Evolutionary conservation across 37 sponge, comb jelly and placozoan genomes (phyloP).

Genomic region (Mnemiopsis leidyi): DNA sequence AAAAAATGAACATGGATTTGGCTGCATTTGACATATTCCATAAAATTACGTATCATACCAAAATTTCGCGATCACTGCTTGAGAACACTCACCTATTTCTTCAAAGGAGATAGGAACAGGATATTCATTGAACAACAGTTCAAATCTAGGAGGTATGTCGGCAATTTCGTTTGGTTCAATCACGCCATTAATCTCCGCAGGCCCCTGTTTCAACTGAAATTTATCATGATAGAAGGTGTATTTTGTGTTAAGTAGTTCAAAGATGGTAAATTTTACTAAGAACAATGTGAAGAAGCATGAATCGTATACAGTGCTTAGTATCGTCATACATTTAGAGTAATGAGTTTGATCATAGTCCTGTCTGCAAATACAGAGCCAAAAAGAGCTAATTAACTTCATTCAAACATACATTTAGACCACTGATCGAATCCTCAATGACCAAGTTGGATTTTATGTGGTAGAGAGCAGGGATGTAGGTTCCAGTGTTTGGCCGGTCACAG

Average conservation of each 20-base stretch:
- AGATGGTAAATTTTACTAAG: no score
- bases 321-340: no score
- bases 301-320: no score
- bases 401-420: constrained; percentile 38
- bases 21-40: no score
- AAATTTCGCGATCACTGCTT: not conserved
- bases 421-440: constrained; percentile 31
- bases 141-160: constrained; percentile 16
- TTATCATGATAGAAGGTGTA: no score
- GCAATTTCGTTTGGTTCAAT: constrained; percentile 38
- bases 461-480: constrained; percentile 17
- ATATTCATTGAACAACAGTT: constrained; percentile 37
- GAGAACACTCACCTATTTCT: not conserved
- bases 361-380: no score
- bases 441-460: constrained; percentile 47
- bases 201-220: not conserved
- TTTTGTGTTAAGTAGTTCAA: no score
- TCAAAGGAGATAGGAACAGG: constrained; percentile 27
- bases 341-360: no score
- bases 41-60: not conserved
- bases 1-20: no score
- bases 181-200: constrained; percentile 11
- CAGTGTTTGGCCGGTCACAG: constrained; percentile 23
- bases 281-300: no score
- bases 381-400: no score